Percentiles rank a stretch among this genome's conserved stretches.
Conservation (phyloP, 2,888 invertebrate genomes). For the Ectemnius lituratus region DNA sequence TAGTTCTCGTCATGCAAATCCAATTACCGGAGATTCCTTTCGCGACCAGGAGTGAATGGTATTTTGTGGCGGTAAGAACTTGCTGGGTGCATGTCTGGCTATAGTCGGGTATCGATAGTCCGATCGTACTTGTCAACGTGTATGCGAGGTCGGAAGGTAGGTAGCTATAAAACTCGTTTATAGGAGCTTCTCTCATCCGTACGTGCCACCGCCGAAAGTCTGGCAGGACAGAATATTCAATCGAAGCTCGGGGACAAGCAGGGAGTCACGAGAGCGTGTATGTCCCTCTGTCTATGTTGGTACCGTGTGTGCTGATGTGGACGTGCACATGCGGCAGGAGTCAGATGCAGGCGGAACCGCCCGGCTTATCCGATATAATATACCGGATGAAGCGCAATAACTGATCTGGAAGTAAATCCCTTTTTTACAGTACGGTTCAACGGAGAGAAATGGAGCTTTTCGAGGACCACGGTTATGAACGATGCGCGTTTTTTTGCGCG, state of each 20-base stretch:
- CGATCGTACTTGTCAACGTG: slow-evolving; percentile 31
- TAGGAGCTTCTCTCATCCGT: slow-evolving; percentile 43
- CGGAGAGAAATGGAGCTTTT: slow-evolving; percentile 45
- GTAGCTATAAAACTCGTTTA: slow-evolving; percentile 61
- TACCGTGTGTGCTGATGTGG: not conserved
- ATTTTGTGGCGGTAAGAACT: slow-evolving; percentile 32
- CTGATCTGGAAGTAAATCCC: slow-evolving; percentile 54
- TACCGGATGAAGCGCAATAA: slow-evolving; percentile 52
- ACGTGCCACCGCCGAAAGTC: slow-evolving; percentile 53
- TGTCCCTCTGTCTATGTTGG: not conserved
- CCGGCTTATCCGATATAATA: slow-evolving; percentile 52
- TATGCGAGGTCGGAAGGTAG: slow-evolving; percentile 28
- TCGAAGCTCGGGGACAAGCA: slow-evolving; percentile 38
- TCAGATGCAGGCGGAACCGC: slow-evolving; percentile 35
- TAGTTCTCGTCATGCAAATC: slow-evolving; percentile 62
- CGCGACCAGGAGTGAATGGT: slow-evolving; percentile 45
- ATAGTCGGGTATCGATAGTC: slow-evolving; percentile 42
- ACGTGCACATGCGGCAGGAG: slow-evolving; percentile 17
- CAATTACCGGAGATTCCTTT: slow-evolving; percentile 60
- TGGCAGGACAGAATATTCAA: slow-evolving; percentile 32
- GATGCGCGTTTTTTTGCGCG: slow-evolving; percentile 3
- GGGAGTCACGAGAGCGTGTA: not conserved
- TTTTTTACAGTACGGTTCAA: slow-evolving; percentile 43
- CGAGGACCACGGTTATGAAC: slow-evolving; percentile 15
- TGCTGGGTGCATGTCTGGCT: slow-evolving; percentile 30